Conservation (phyloP, 2,797 vertebrate species). For the Sciaenops ocellatus region DNA sequence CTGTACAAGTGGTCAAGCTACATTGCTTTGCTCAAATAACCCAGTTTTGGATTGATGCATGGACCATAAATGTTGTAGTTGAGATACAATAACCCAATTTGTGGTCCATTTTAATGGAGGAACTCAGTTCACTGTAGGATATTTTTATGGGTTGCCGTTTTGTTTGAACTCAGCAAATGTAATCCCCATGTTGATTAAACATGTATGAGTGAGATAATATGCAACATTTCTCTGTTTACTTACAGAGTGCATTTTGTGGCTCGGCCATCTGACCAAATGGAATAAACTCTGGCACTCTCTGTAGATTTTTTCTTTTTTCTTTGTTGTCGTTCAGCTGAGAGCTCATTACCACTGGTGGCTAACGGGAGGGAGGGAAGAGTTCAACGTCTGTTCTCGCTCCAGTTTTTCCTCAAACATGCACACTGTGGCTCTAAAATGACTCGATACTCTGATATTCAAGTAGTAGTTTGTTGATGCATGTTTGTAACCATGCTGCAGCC, state of each 20-base stretch:
- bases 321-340: constrained; percentile 35
- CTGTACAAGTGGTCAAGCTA: background rate
- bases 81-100: constrained; percentile 51
- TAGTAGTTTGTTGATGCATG: background rate
- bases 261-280: constrained; percentile 39
- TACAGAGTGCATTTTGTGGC: constrained; percentile 27
- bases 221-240: constrained; percentile 37
- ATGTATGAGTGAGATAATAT: constrained; percentile 57
- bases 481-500: constrained; percentile 25
- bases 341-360: constrained; percentile 22
- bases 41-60: constrained; percentile 27
- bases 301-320: constrained; percentile 4
- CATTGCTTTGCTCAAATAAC: constrained; percentile 14
- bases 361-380: background rate
- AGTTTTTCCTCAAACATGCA: constrained; percentile 7
- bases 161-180: constrained; percentile 54
- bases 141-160: constrained; percentile 45
- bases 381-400: constrained; percentile 1
- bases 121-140: constrained; percentile 31
- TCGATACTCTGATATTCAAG: background rate
- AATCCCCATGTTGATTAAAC: constrained; percentile 51
- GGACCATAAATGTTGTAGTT: constrained; percentile 42
- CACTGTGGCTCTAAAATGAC: background rate
- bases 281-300: constrained; percentile 36
- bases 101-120: constrained; percentile 36